Base-by-base conservation (phyloP, 2,113 vertebrate species). In the Suncus etruscus region DNA sequence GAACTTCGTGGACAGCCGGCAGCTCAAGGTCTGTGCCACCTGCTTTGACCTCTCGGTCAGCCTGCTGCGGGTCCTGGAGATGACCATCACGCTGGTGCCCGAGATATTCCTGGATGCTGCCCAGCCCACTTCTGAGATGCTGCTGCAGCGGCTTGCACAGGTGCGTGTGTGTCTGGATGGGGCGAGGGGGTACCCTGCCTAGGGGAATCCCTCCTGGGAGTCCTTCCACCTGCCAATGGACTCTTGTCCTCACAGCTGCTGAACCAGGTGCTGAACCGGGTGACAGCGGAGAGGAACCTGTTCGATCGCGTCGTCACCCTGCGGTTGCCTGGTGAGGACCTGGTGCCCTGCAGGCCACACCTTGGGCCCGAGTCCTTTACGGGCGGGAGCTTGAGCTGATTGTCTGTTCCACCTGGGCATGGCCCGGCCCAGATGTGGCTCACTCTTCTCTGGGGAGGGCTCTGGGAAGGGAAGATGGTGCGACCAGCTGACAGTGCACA, bases 31-130 rank as follows among this genome's bases (percentile, higher is more conserved):
- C 92, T 99, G 99, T 0, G 99, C 99, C 65, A 99, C 99, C 29
- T 99, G 99, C 97, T 99, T 99, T 31, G 99, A 99, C 98, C 98
- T 99, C 81, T 99, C 99, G 0, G 99, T 99, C 94, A 99, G 99
- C 96, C 97, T 99, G 96, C 98, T 99, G 92, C 98, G 99, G 0
- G 99, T 99, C 72, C 96, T 99, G 97, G 99, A 99, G 94, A 99
- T 99, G 99, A 99, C 99, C 0, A 98, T 99, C 93, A 99, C 99
- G 0, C 97, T 99, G 97, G 99, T 99, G 0, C 99, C 99, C 0
- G 98, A 99, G 97, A 99, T 99, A 91, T 99, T 99, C 94, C 98
- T 99, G 0, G 99, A 99, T 96, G 99, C 99, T 98, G 95, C 97
- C 86, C 98, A 98, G 6, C 99, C 99, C 0, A 99, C 99, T 0